Conservation (phyloP, 2,888 invertebrate genomes). For the Diaperis boleti region DNA sequence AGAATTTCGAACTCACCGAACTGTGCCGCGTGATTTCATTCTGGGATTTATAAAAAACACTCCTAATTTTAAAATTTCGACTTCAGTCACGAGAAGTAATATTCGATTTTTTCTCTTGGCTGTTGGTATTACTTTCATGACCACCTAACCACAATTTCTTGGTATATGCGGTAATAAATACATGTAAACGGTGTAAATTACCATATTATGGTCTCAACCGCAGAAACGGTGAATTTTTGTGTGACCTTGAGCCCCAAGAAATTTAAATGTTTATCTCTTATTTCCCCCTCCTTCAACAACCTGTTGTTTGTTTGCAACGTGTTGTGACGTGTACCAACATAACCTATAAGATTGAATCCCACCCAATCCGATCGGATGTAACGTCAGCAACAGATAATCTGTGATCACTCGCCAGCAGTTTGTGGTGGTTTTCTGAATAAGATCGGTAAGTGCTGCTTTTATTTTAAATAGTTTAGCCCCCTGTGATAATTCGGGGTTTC, state of each 20-base stretch:
- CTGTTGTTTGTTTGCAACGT: conserved; percentile 40
- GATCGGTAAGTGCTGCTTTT: conserved; percentile 4
- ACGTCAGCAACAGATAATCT: conserved; percentile 35
- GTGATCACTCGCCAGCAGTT: not conserved
- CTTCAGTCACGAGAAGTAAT: too few species aligned
- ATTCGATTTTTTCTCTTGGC: too few species aligned
- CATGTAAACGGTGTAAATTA: too few species aligned
- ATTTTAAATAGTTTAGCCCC: not conserved
- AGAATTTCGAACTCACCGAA: too few species aligned
- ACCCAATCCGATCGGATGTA: conserved; percentile 5
- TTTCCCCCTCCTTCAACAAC: conserved; percentile 27
- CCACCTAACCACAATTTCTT: too few species aligned
- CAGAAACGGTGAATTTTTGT: not conserved
- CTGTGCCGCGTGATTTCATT: too few species aligned
- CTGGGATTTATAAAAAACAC: too few species aligned
- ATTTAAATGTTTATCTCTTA: not conserved
- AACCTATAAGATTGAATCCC: conserved; percentile 36
- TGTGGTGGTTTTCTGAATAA: conserved; percentile 7
- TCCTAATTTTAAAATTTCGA: too few species aligned
- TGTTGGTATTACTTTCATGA: too few species aligned
- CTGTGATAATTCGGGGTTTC: not conserved
- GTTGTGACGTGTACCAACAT: conserved; percentile 39
- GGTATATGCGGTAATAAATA: too few species aligned
- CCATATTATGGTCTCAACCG: too few species aligned
- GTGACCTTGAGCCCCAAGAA: not conserved